These are phyloP conservation scores for Oasisia sp. DNA, from an alignment of 2,888 invertebrate species.

Conservation along the genomic window DNA sequence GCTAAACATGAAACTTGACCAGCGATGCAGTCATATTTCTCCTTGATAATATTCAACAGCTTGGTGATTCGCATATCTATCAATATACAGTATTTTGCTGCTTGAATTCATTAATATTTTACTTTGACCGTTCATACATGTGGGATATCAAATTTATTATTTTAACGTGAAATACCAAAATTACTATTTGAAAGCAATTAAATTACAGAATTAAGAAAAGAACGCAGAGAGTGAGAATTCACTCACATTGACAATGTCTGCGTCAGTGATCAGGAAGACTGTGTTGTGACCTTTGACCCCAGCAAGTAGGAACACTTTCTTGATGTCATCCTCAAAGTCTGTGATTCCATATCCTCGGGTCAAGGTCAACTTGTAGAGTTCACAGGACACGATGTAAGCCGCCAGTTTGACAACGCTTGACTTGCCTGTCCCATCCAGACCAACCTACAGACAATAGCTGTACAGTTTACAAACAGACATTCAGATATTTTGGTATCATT, in stretches of 20 bases:
- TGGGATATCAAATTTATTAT: no score
- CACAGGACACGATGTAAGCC: conserved; percentile 59
- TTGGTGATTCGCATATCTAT: no score
- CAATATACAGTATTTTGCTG: neutral
- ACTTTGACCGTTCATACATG: neutral
- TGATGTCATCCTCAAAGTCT: conserved; percentile 64
- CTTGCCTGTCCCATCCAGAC: conserved; percentile 49
- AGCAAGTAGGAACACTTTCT: conserved; percentile 56
- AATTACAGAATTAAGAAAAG: neutral
- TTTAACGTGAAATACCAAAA: neutral
- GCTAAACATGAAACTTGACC: no score
- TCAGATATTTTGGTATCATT: no score
- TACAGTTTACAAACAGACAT: neutral
- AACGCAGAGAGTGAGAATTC: neutral
- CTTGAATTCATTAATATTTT: neutral
- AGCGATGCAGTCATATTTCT: no score
- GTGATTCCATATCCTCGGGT: conserved; percentile 57
- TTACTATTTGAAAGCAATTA: neutral
- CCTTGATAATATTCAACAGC: no score
- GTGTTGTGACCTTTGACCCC: conserved; percentile 60
- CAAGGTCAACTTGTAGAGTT: conserved; percentile 59
- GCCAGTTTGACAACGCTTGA: conserved; percentile 61
- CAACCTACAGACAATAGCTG: conserved; percentile 47
- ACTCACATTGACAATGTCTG: conserved; percentile 62
- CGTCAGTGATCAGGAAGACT: conserved; percentile 63